Conservation (phyloP, 2,113 vertebrate species). For the Gulo gulo region DNA sequence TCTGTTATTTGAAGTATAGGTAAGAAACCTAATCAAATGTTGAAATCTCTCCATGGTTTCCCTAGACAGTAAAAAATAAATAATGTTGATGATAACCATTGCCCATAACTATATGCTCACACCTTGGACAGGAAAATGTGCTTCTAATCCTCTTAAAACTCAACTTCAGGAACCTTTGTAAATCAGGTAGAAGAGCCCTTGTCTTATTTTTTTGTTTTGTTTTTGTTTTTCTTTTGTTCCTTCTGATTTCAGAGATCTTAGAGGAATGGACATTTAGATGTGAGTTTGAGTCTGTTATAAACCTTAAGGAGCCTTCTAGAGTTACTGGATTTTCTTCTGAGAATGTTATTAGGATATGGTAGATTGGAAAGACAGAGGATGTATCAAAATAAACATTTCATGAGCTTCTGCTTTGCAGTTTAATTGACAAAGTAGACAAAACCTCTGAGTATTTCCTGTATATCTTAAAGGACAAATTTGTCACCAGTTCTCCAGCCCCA, state of each 20-base stretch:
- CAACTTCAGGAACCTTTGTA: background rate
- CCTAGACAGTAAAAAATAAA: background rate
- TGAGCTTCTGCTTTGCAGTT: slow-evolving; percentile 58
- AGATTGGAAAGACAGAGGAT: slow-evolving; percentile 45
- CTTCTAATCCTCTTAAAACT: background rate
- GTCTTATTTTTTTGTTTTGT: background rate
- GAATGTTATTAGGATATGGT: slow-evolving; percentile 28
- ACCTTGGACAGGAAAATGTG: background rate
- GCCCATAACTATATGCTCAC: background rate
- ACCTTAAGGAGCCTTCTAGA: background rate
- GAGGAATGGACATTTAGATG: slow-evolving; percentile 12
- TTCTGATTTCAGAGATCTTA: slow-evolving; percentile 10
- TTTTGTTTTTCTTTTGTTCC: background rate
- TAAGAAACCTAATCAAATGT: background rate
- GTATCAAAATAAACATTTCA: slow-evolving; percentile 68
- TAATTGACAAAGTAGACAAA: slow-evolving; percentile 66
- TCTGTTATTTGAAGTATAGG: background rate
- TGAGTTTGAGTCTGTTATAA: slow-evolving; percentile 3
- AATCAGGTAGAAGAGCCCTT: background rate
- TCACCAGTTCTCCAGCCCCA: background rate
- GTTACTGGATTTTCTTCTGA: slow-evolving; percentile 41
- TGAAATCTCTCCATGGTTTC: background rate
- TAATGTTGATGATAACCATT: background rate
- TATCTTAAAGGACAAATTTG: slow-evolving; percentile 58
- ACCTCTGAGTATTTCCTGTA: slow-evolving; percentile 69